Evolutionary conservation across 2,888 invertebrate species (phyloP), one percentile per base, ranked within the genome.

Genomic region (Ophion costatus): DNA sequence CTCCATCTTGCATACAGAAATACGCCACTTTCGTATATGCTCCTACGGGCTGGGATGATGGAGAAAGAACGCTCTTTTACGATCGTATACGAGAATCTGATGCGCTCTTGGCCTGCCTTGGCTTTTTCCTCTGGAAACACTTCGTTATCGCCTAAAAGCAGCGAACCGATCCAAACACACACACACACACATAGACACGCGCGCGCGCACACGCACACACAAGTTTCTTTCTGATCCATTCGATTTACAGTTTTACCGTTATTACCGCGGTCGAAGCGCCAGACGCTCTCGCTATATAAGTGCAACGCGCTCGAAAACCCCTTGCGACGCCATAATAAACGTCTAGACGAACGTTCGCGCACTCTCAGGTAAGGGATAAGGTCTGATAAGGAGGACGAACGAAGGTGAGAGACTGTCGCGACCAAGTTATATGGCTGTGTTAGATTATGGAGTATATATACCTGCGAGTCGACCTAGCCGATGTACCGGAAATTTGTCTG

Each of bases 241-340:
- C 82, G 82, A 82, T 82, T 76, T 82, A 82, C 82, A 76, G 63
- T 82, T 82, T 82, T 82, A 82, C 82, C 64, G 42, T 70, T 82
- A 51, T 82, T 82, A 82, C 76, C 66, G 66, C 11, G 76, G 63
- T 63, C 45, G 38, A 51, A 59, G 17, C 42, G 70, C 64, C 45
- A 61, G 69, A 70, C 63, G 51, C 63, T 38, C 56, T 24, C n/a
- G 57, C 45, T 22, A 64, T 64, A 64, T 70, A 71, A 76, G 70
- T 82, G 81, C 76, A 76, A 63, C 51, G 22, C 33, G 51, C 29
- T 61, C 14, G 59, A 71, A 71, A 71, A 42, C 57, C 59, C 71
- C 57, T 57, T 9, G 14, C 66, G 64, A 71, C 79, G 64, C 73
- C 77, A 45, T 82, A 82, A 82, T 77, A 82, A 82, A 56, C 71